phyloP scores from a whole-genome alignment of 2,888 invertebrate genomes.

The Lymantria monacha region DNA sequence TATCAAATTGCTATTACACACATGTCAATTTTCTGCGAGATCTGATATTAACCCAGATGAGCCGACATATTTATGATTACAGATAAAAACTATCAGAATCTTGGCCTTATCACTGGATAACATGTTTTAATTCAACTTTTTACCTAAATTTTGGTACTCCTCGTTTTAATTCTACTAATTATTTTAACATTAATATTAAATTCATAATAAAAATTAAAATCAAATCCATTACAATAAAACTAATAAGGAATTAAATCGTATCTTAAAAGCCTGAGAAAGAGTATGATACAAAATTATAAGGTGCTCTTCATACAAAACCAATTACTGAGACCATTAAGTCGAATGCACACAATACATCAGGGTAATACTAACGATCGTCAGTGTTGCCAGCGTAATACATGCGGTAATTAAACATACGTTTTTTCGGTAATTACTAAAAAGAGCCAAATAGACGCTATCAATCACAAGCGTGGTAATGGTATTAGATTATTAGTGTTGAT shows the following conservation, averaged over 20 bases:
- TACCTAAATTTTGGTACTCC: no score
- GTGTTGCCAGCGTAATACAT: constrained; percentile 37
- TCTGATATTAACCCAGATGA: no score
- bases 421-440: constrained; percentile 56
- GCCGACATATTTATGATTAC: no score
- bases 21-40: no score
- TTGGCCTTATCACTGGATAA: no score
- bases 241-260: background rate
- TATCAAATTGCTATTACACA: no score
- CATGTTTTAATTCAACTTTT: no score
- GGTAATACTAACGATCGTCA: constrained; percentile 42
- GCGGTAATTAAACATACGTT: constrained; percentile 56
- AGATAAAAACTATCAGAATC: no score
- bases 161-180: no score
- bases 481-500: background rate
- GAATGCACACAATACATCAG: constrained; percentile 47
- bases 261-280: constrained; percentile 20
- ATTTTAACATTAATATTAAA: no score
- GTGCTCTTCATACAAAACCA: constrained; percentile 4
- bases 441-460: constrained; percentile 19
- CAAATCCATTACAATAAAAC: no score
- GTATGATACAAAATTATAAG: constrained; percentile 20
- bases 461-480: constrained; percentile 18
- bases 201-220: no score
- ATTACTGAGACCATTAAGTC: constrained; percentile 18